Evolutionary conservation across 1,140 invertebrate genomes (phyloP), one percentile per base, ranked within the genome.

Genomic region (Drosophila yakuba): DNA sequence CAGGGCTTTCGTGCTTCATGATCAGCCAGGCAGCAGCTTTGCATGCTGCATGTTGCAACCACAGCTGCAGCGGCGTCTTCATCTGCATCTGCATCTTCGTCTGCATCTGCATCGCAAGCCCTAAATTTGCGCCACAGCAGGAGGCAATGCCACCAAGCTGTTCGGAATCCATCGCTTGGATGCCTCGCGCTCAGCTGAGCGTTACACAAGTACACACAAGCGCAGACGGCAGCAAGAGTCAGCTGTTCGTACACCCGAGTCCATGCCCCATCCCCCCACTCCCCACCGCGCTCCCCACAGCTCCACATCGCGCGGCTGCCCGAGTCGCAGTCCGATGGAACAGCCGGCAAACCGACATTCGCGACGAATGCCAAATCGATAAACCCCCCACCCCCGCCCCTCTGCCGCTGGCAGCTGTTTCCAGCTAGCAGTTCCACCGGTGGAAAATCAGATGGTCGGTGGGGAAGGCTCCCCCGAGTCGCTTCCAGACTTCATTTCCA

Each of bases 111-210:
- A 56, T 47, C 58, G 25, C 41, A 44, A 35, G 3, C 58, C n/a
- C 20, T 32, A 23, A 11, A 23, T 25, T 36, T 12, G 45, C 32
- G 36, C 56, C 54, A 23, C 23, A 56, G 38, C 54, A 28, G 54
- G 54, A 41, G 54, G n/a, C 36, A 28, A 11, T 12, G 39, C 51
- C 41, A 52, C 41, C 56, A 64, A 57, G 76, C 56, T 57, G 54
- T 63, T 66, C 48, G 43, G 35, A 75, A 75, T 61, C 45, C 61
- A 69, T 81, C 82, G 81, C 68, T 78, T 80, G 78, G 80, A 73
- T 85, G 80, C 63, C 59, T 39, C 15, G 28, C 47, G 69, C 82
- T 72, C 82, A 85, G 82, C 82, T 85, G 82, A 85, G 82, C 82
- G 68, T 44, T 32, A 45, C 60, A 62, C 69, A 62, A 59, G 58